A percentile compares a stretch with the other conserved stretches of the same genome.
These are phyloP conservation scores for Spodoptera littoralis DNA, from an alignment of 2,888 invertebrate genomes.

Conservation along the genomic window DNA sequence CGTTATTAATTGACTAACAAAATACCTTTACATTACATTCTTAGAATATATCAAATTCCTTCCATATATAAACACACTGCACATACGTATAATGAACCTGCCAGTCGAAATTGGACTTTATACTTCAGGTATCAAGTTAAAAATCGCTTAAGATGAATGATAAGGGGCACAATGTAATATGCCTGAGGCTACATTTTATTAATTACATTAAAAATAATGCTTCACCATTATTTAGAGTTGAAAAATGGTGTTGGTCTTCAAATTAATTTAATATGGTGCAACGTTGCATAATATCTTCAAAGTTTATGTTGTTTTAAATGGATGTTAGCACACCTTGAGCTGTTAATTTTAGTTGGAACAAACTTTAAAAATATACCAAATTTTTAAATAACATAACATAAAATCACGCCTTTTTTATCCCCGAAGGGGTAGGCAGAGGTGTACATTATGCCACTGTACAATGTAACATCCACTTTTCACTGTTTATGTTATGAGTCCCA, in stretches of 20 bases:
- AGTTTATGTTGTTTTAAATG: no score
- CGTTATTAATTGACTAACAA: conserved; percentile 39
- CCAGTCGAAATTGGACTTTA: conserved; percentile 7
- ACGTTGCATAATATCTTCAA: conserved; percentile 15
- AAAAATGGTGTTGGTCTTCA: conserved; percentile 20
- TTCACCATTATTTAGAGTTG: conserved; percentile 6
- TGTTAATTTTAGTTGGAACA: no score
- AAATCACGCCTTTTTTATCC: no score
- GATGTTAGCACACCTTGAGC: no score
- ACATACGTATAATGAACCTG: conserved; percentile 11
- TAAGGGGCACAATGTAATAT: conserved; percentile 13
- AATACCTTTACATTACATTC: conserved; percentile 41
- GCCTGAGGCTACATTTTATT: conserved; percentile 29
- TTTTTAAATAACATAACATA: no score
- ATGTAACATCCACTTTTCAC: no score
- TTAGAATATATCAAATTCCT: conserved; percentile 37
- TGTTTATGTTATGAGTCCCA: no score
- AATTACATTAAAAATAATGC: conserved; percentile 30
- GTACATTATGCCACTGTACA: no score
- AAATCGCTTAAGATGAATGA: background rate
- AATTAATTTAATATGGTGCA: conserved; percentile 29
- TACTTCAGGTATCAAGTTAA: background rate
- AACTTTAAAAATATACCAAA: no score
- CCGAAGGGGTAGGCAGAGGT: no score
- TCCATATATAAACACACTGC: conserved; percentile 23